Percentiles rank a stretch among this genome's conserved stretches.
Conservation (phyloP, 2,888 invertebrate species). For the Stegana nigrithorax region DNA sequence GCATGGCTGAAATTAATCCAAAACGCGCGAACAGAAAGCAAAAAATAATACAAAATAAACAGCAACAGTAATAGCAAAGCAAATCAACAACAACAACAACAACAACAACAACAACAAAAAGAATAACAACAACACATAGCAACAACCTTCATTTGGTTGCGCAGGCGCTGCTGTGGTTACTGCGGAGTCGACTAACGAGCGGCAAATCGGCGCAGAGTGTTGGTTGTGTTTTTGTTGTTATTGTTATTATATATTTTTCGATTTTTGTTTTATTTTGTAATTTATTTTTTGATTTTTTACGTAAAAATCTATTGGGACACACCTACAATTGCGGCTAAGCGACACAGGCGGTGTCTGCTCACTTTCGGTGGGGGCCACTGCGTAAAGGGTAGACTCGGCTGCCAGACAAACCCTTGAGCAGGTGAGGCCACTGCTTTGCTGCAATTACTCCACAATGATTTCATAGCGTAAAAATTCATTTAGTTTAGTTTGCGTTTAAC, state of each 20-base stretch:
- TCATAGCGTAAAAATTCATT: slow-evolving; percentile 58
- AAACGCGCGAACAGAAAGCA: no score
- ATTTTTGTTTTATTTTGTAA: slow-evolving; percentile 41
- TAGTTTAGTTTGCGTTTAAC: slow-evolving; percentile 55
- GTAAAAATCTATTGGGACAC: slow-evolving; percentile 52
- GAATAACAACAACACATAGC: not conserved
- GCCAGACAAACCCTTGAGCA: slow-evolving; percentile 9
- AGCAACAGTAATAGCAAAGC: no score
- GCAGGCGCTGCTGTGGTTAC: slow-evolving; percentile 38
- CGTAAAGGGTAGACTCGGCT: not conserved
- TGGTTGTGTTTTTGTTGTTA: slow-evolving; percentile 18
- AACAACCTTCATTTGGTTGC: slow-evolving; percentile 54
- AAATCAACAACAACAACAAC: no score
- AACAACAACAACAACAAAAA: no score
- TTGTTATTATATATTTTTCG: slow-evolving; percentile 41
- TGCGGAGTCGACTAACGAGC: not conserved
- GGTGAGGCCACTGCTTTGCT: slow-evolving; percentile 36
- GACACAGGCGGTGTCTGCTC: slow-evolving; percentile 39
- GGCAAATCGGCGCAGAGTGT: not conserved
- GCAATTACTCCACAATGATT: slow-evolving; percentile 49
- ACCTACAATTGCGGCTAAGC: slow-evolving; percentile 60
- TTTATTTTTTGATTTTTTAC: slow-evolving; percentile 47
- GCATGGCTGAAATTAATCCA: no score
- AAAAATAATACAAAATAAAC: no score
- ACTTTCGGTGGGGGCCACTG: not conserved